Evolutionary conservation across 1,140 invertebrate species (phyloP).

Genomic region (Pogonomyrmex barbatus): DNA sequence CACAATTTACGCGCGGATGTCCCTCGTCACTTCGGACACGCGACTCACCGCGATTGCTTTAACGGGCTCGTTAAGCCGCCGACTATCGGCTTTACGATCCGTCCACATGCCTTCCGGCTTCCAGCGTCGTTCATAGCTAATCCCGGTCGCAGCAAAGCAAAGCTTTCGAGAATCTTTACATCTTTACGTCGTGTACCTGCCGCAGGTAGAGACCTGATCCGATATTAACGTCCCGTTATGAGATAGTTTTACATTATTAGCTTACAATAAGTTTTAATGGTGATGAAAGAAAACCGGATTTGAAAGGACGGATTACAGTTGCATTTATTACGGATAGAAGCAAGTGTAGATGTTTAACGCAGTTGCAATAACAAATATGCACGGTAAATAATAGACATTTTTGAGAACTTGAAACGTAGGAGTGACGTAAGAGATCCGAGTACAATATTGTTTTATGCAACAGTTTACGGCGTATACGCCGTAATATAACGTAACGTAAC

Average conservation of each 20-base stretch:
- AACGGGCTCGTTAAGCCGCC: constrained; percentile 57
- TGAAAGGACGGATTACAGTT: background rate
- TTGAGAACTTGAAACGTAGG: background rate
- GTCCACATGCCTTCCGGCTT: constrained; percentile 56
- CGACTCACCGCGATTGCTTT: constrained; percentile 59
- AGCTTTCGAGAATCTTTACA: constrained; percentile 38
- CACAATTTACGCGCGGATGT: constrained; percentile 30
- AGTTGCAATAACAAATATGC: background rate
- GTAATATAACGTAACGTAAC: no score
- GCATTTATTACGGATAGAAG: background rate
- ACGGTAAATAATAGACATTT: background rate
- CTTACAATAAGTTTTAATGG: background rate
- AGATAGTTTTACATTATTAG: background rate
- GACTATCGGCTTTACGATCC: constrained; percentile 59
- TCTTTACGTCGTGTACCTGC: constrained; percentile 1
- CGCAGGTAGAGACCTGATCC: constrained; percentile 22
- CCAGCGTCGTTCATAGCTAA: constrained; percentile 37
- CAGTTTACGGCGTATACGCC: background rate
- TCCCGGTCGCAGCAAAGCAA: constrained; percentile 4
- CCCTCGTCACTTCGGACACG: constrained; percentile 57
- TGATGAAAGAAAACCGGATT: background rate
- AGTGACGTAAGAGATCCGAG: background rate
- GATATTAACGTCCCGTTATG: constrained; percentile 14
- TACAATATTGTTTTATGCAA: background rate
- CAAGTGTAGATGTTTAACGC: background rate